Evolutionary conservation across 2,113 vertebrate species (phyloP), one percentile per base, ranked within the genome.

Genomic region (Xiphias gladius): DNA sequence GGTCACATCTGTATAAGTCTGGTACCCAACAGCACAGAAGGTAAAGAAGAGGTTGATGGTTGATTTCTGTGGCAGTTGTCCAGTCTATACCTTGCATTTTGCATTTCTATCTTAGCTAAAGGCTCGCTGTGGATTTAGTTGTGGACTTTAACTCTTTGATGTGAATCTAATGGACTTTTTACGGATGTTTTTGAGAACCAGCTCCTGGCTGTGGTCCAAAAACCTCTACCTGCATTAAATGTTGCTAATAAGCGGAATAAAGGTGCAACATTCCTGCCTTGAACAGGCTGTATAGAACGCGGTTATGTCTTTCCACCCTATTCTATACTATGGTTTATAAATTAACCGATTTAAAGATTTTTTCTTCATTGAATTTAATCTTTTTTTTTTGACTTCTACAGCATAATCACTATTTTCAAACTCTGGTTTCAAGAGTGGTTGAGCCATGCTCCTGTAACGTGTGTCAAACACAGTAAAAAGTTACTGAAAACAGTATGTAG

Each of bases 111-210:
- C 55, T 73, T 35, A 35, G 22, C 41, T 13, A 1, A 37, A 41
- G 58, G 22, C 41, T 66, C 20, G n/a, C 62, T 55, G 65, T 65
- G 67, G 72, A 80, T 59, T 57, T n/a, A 65, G 24, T 46, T 57
- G 43, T 76, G 61, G 28, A 70, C 39, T 59, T 71, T 46, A 52
- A 46, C 43, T 67, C 41, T 57, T 76, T 32, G 32, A 59, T 3
- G 6, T 54, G 54, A 70, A 35, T 20, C 37, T 68, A 58, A 52
- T 52, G 4, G 4, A 58, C 26, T 80, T 59, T 66, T 62, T 35
- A 43, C 0, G 4, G 55, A 35, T 41, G 55, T 62, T 41, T 54
- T 75, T 19, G 55, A 55, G 55, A 69, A 62, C 30, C 39, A 28
- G 50, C 50, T 66, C 41, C 52, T 39, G 63, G 24, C 55, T 52